Evolutionary conservation across 2,797 vertebrate species (phyloP).

Genomic region (Ctenopoma multispine): DNA sequence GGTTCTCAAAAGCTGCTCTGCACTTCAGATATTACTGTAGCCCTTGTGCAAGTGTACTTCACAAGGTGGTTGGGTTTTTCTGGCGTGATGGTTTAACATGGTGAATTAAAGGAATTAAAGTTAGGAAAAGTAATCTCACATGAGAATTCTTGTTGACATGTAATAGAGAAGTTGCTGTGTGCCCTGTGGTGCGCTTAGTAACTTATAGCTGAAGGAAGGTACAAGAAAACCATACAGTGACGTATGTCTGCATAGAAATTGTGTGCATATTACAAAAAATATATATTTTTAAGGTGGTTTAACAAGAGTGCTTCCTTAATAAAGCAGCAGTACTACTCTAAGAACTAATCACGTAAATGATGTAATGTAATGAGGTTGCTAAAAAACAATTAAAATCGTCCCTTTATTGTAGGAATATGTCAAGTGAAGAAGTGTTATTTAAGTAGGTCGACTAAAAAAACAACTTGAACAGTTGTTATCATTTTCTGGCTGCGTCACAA

Average conservation of each 20-base stretch:
- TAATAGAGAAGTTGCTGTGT: background rate
- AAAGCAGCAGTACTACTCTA: background rate
- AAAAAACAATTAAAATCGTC: too few species aligned
- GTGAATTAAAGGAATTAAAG: conserved; percentile 28
- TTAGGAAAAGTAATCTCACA: conserved; percentile 33
- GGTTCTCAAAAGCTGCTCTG: conserved; percentile 49
- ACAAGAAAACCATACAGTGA: background rate
- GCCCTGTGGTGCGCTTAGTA: background rate
- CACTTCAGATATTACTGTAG: conserved; percentile 24
- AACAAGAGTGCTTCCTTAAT: background rate
- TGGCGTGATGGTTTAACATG: conserved; percentile 11
- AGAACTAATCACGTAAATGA: too few species aligned
- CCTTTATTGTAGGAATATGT: too few species aligned
- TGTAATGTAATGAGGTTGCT: too few species aligned
- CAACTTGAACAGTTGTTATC: background rate
- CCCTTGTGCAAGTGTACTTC: conserved; percentile 33
- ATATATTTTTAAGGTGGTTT: background rate
- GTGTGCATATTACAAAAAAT: too few species aligned
- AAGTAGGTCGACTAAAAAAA: background rate
- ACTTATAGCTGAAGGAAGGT: background rate
- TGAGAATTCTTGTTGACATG: conserved; percentile 2
- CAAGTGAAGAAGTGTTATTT: background rate
- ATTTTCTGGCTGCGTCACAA: background rate
- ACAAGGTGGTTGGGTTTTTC: conserved; percentile 4
- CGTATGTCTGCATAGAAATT: background rate